A percentile compares a stretch with the other conserved stretches of the same genome.
Evolutionary conservation across 2,888 invertebrate species (phyloP).

Genomic region (Xanthia togata): DNA sequence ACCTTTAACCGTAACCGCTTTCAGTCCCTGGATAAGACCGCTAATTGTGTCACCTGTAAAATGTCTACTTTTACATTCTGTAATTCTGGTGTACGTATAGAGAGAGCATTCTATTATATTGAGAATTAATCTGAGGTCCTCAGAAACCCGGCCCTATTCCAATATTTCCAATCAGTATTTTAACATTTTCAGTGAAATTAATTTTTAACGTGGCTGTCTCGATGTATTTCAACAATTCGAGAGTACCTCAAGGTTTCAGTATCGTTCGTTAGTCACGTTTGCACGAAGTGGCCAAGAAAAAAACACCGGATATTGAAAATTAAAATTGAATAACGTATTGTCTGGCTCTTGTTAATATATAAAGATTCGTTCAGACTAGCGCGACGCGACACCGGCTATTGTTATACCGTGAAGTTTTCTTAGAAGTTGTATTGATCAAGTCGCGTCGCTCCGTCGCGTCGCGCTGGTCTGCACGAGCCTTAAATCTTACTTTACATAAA

Average conservation of each 20-base stretch:
- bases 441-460: too few relatives aligned
- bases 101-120: neutral
- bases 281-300: slow-evolving; percentile 15
- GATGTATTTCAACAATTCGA: slow-evolving; percentile 2
- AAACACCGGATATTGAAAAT: slow-evolving; percentile 29
- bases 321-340: slow-evolving; percentile 4
- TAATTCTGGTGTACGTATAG: neutral
- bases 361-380: too few relatives aligned
- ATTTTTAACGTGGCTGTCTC: neutral
- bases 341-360: slow-evolving; percentile 16
- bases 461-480: too few relatives aligned
- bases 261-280: slow-evolving; percentile 31
- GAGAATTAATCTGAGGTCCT: neutral
- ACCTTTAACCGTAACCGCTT: too few relatives aligned
- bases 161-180: neutral
- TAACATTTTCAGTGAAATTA: neutral
- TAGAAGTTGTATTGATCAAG: too few relatives aligned
- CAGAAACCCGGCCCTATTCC: neutral
- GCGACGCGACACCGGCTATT: too few relatives aligned
- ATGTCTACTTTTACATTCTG: neutral
- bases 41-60: neutral
- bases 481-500: neutral
- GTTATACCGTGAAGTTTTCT: too few relatives aligned
- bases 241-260: slow-evolving; percentile 33
- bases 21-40: too few relatives aligned